Conservation (phyloP, 2,113 vertebrate species). For the Silurus meridionalis region DNA sequence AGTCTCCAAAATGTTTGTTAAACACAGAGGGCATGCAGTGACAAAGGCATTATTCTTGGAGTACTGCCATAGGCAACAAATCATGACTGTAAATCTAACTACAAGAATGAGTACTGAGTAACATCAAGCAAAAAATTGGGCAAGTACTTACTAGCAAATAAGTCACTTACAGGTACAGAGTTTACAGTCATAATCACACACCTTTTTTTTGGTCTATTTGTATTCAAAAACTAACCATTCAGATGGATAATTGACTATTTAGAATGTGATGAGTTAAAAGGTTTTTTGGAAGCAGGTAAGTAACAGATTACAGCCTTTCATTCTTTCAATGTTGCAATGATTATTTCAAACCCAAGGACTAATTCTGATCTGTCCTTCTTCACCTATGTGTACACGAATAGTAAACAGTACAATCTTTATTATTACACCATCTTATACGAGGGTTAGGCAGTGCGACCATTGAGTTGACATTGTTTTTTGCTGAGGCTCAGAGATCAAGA, state of each 20-base stretch:
- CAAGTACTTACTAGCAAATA: not conserved
- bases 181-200: not conserved
- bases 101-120: not conserved
- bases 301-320: slow-evolving; percentile 21
- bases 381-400: not conserved
- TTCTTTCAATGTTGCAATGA: slow-evolving; percentile 26
- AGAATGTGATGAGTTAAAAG: not conserved
- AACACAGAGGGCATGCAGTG: not conserved
- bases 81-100: not conserved
- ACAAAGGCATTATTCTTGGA: not conserved
- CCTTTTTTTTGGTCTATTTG: not conserved
- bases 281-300: not conserved
- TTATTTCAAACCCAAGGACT: slow-evolving; percentile 35
- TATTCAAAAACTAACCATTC: not conserved
- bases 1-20: not conserved
- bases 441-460: not conserved
- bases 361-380: slow-evolving; percentile 8
- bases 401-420: not conserved
- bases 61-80: not conserved
- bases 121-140: not conserved
- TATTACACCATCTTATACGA: not conserved
- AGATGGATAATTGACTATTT: not conserved
- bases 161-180: not conserved
- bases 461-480: not conserved
- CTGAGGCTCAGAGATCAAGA: no score